Evolutionary conservation across 2,888 invertebrate genomes (phyloP), one percentile per base, ranked within the genome.

Genomic region (Tiliacea aurago): DNA sequence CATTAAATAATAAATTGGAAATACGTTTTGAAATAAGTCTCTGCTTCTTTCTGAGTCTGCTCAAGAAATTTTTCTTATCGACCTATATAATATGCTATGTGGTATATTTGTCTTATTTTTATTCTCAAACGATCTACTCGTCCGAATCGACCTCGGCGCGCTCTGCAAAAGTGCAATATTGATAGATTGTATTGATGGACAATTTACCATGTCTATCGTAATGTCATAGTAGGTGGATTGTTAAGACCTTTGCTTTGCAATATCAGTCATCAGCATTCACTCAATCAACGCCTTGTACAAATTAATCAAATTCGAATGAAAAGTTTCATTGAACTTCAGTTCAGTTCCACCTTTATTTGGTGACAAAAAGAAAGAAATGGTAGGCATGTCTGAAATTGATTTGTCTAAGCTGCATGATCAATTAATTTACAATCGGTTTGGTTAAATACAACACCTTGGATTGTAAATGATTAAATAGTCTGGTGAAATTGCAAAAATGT

Each of bases 71-170:
- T 43, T 45, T 41, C 11, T 53, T 62, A 61, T 58, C 49, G 15
- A 47, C 10, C 5, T 77, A 13, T 51, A 37, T 10, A 49, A 23
- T 33, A 67, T 69, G 47, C 13, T 53, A 55, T 56, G 56, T 47
- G 45, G 37, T 23, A 62, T 59, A 61, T 59, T 73, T 61, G 74
- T 78, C 55, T 86, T 87, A 86, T 89, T 88, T 90, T 85, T 81
- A 78, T 85, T 86, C 81, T 69, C 58, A 76, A 80, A 80, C 80
- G 83, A 75, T 83, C 67, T 68, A 59, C 80, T 85, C 78, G 89
- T 86, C 90, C 89, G 86, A 62, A 76, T 81, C 86, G 91, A 88
- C 90, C 89, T 88, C 82, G 75, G 70, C 74, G 72, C 73, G 68
- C 49, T 70, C 70, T 76, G 75, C 65, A 73, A 64, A 71, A 81